phyloP scores from a whole-genome alignment of 1,140 invertebrate genomes.

The Plectus sambesii region DNA sequence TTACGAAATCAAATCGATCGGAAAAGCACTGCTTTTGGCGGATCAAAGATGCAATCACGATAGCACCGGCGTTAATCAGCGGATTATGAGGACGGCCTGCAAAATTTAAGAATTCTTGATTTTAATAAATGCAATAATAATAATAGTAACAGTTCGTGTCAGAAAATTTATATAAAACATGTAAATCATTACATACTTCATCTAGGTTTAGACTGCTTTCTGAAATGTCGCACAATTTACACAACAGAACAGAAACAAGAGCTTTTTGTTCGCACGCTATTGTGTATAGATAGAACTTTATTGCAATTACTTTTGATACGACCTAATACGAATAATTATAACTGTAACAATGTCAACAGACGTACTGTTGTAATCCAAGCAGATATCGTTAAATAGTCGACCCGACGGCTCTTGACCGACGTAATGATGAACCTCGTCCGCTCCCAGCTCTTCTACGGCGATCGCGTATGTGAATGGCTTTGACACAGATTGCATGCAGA shows the following conservation, averaged over 20 bases:
- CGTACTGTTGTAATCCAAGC: conserved; percentile 82
- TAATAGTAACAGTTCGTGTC: neutral
- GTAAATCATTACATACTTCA: no score
- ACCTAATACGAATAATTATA: no score
- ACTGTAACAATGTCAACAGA: no score
- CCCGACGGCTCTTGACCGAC: conserved; percentile 61
- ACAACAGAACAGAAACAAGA: no score
- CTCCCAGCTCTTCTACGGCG: conserved; percentile 73
- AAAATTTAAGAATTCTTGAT: neutral
- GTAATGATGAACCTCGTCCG: conserved; percentile 79
- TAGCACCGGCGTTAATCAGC: conserved; percentile 96
- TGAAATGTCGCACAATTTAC: no score
- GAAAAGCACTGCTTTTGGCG: conserved; percentile 49
- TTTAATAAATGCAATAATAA: conserved; percentile 6
- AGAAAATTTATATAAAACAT: no score
- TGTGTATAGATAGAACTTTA: no score
- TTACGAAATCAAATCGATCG: conserved; percentile 41
- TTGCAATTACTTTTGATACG: no score
- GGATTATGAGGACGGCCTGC: conserved; percentile 93
- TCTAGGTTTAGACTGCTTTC: no score
- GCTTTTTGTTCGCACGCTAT: no score
- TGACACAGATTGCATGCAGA: conserved; percentile 30
- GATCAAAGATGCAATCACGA: conserved; percentile 74
- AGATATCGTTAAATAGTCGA: conserved; percentile 85
- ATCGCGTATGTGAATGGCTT: conserved; percentile 91